Conservation (phyloP, 2,797 vertebrate genomes). For the Gymnocypris eckloni region DNA sequence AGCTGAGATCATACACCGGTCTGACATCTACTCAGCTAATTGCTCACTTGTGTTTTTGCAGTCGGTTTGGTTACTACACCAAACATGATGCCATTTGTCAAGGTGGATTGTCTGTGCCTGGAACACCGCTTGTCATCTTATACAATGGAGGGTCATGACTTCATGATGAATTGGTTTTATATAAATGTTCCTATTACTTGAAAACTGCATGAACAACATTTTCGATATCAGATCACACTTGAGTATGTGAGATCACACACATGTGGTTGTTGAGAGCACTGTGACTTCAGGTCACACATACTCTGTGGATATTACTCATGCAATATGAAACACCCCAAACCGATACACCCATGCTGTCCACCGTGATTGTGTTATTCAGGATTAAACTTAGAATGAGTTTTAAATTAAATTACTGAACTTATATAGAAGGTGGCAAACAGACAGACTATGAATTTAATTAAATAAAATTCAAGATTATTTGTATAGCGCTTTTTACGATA, state of each 20-base stretch:
- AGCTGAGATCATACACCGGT: slow-evolving; percentile 61
- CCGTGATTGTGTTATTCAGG: neutral
- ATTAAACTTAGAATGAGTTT: neutral
- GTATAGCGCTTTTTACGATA: too few relatives aligned
- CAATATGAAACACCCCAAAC: slow-evolving; percentile 39
- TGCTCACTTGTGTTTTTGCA: slow-evolving; percentile 63
- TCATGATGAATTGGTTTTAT: slow-evolving; percentile 54
- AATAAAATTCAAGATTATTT: too few relatives aligned
- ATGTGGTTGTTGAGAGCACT: slow-evolving; percentile 34
- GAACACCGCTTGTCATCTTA: slow-evolving; percentile 58
- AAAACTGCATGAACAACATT: slow-evolving; percentile 13
- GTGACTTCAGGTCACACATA: neutral
- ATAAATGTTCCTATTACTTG: neutral
- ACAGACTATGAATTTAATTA: neutral
- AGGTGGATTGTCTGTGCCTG: slow-evolving; percentile 62
- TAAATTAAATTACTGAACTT: neutral
- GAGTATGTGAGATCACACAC: slow-evolving; percentile 61
- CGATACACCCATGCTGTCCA: slow-evolving; percentile 22
- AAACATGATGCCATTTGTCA: slow-evolving; percentile 72
- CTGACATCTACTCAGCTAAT: slow-evolving; percentile 62
- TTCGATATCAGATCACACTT: slow-evolving; percentile 23
- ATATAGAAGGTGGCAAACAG: neutral
- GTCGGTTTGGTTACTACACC: slow-evolving; percentile 59
- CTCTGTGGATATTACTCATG: slow-evolving; percentile 11
- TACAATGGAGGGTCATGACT: slow-evolving; percentile 63